Percentiles rank a stretch among this genome's conserved stretches.
phyloP scores from a whole-genome alignment of 2,888 invertebrate species.

The Nomada fucata region DNA sequence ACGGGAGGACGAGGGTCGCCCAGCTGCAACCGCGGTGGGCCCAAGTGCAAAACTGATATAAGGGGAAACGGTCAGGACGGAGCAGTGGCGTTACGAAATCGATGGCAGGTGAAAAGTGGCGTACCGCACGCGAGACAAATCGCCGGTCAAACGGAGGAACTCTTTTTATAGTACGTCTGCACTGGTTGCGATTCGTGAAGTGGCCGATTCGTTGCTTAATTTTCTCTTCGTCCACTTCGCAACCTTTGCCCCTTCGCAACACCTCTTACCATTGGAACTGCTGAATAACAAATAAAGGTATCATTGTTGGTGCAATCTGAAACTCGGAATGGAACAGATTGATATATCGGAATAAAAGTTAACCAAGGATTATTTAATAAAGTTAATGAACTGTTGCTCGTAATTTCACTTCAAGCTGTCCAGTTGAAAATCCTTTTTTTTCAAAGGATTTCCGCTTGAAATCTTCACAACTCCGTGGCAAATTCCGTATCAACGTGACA shows the following conservation, averaged over 20 bases:
- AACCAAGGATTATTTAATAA: too few species aligned
- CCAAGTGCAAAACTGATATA: slow-evolving; percentile 59
- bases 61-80: slow-evolving; percentile 35
- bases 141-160: slow-evolving; percentile 41
- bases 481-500: background rate
- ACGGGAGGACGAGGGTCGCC: slow-evolving; percentile 34
- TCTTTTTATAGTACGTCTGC: slow-evolving; percentile 64
- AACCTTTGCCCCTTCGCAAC: too few species aligned
- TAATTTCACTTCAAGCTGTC: background rate
- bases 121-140: slow-evolving; percentile 62
- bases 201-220: slow-evolving; percentile 19
- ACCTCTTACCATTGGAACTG: too few species aligned
- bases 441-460: background rate
- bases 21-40: slow-evolving; percentile 57
- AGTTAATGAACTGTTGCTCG: too few species aligned
- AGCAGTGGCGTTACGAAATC: slow-evolving; percentile 50
- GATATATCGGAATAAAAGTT: too few species aligned
- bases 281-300: too few species aligned
- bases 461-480: background rate
- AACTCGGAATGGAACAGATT: too few species aligned
- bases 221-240: background rate
- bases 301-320: too few species aligned
- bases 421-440: background rate
- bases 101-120: slow-evolving; percentile 66
- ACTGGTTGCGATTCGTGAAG: slow-evolving; percentile 34